phyloP scores from a whole-genome alignment of 2,797 vertebrate species.

The Tokudaia muenninki region DNA sequence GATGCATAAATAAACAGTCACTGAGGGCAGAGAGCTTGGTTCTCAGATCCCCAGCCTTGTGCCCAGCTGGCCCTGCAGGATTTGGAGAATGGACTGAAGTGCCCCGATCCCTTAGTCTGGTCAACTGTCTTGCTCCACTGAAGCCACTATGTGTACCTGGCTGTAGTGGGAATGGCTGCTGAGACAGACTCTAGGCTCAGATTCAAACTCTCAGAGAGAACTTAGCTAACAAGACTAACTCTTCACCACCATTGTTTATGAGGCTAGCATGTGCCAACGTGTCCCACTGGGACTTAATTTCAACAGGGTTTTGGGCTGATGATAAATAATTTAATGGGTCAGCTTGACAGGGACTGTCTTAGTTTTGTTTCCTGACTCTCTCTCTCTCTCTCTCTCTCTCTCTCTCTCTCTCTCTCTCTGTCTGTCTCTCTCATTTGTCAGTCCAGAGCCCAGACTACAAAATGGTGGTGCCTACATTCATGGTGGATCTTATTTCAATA shows the following conservation, averaged over 20 bases:
- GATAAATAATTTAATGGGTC: neutral
- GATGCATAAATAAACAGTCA: neutral
- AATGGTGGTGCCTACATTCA: neutral
- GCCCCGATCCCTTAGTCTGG: neutral
- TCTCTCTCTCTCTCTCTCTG: neutral
- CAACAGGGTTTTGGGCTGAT: neutral
- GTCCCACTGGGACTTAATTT: neutral
- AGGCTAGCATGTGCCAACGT: neutral
- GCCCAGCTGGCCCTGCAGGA: constrained; percentile 85
- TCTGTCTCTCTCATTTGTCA: neutral
- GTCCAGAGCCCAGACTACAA: neutral
- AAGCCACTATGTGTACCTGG: neutral
- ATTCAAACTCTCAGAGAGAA: neutral
- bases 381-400: neutral
- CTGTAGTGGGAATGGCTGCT: neutral
- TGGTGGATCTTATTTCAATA: neutral
- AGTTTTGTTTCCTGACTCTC: neutral
- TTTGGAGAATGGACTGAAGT: constrained; percentile 40
- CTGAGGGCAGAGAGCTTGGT: neutral
- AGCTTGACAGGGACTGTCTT: neutral
- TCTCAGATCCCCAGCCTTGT: constrained; percentile 56
- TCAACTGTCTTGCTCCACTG: neutral
- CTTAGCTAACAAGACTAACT: neutral
- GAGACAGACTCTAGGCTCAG: neutral
- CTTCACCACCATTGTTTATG: neutral